Percentiles rank a stretch among this genome's conserved stretches.
Evolutionary conservation across 2,888 invertebrate genomes (phyloP).

Genomic region (Cephus sareptanus): DNA sequence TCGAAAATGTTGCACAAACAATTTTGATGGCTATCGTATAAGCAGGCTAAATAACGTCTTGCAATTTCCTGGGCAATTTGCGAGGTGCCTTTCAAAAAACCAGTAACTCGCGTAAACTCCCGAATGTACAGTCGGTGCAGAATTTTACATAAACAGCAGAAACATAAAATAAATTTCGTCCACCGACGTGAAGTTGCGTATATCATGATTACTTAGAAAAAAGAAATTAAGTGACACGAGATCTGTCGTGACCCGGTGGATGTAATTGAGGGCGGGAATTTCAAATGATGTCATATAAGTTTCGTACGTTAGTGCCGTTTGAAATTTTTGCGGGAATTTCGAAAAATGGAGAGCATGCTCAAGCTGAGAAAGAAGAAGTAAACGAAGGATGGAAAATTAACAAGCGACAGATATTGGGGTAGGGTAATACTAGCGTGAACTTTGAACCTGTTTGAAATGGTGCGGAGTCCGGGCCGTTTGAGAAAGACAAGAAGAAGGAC

Average conservation of each 20-base stretch:
- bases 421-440: background rate
- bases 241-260: no score
- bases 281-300: no score
- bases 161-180: no score
- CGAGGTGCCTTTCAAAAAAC: background rate
- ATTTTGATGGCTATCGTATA: background rate
- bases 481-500: conserved; percentile 81
- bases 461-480: conserved; percentile 77
- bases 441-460: conserved; percentile 81
- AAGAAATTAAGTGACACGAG: no score
- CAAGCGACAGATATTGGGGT: background rate
- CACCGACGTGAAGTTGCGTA: no score
- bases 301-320: no score
- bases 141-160: background rate
- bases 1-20: background rate
- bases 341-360: no score
- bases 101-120: background rate
- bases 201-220: no score
- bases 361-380: no score
- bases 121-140: background rate
- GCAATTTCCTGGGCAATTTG: background rate
- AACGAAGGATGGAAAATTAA: background rate
- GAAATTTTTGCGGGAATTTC: no score
- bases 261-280: no score
- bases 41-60: background rate